Evolutionary conservation across 2,113 vertebrate genomes (phyloP).

Genomic region (Epinephelus cyanopodus): DNA sequence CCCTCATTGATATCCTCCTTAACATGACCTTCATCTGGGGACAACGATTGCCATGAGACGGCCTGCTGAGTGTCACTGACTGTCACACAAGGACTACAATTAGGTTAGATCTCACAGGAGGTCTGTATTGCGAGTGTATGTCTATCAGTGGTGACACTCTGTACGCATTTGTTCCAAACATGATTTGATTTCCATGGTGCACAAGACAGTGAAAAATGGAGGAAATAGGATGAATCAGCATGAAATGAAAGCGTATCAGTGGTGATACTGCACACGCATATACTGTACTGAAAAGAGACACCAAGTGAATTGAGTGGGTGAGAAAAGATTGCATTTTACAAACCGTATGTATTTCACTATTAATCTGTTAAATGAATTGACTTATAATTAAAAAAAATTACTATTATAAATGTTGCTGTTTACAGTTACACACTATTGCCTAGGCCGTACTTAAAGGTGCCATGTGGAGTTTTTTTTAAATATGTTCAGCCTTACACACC

Average conservation of each 20-base stretch:
- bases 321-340: background rate
- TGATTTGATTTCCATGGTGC: constrained; percentile 55
- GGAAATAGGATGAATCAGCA: constrained; percentile 45
- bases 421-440: background rate
- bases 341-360: background rate
- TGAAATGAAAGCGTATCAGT: constrained; percentile 39
- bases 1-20: constrained; percentile 22
- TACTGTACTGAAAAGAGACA: background rate
- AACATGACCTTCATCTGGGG: constrained; percentile 39
- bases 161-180: constrained; percentile 56
- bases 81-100: constrained; percentile 60
- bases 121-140: constrained; percentile 38
- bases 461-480: too few relatives aligned
- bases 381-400: background rate
- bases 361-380: background rate
- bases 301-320: background rate
- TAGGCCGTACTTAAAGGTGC: too few relatives aligned
- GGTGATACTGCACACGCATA: constrained; percentile 4
- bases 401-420: background rate
- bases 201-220: constrained; percentile 23
- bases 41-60: constrained; percentile 34
- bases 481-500: background rate
- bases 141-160: constrained; percentile 34
- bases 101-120: constrained; percentile 63
- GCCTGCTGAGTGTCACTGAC: constrained; percentile 63